These are phyloP conservation scores for Mandrillus leucophaeus DNA, from an alignment of 2,113 vertebrate species.

Conservation along the genomic window DNA sequence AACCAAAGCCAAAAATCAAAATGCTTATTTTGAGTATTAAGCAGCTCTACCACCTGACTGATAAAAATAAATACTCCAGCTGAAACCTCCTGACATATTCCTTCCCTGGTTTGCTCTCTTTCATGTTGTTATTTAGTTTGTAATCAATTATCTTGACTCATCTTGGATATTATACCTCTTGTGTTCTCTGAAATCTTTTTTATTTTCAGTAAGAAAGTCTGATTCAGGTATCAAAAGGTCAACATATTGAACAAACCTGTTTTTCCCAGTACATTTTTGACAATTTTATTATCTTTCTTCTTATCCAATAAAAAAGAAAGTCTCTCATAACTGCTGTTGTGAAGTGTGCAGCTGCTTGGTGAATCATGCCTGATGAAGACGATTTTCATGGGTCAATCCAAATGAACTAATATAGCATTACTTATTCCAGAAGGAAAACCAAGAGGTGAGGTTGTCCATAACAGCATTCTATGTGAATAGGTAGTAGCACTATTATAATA, in stretches of 20 bases:
- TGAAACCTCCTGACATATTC: not conserved
- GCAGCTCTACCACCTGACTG: not conserved
- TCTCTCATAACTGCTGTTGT: slow-evolving; percentile 10
- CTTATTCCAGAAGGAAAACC: slow-evolving; percentile 42
- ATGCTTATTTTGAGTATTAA: not conserved
- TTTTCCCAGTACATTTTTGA: slow-evolving; percentile 60
- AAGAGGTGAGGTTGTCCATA: not conserved
- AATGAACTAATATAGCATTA: slow-evolving; percentile 30
- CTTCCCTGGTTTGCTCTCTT: not conserved
- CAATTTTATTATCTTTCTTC: slow-evolving; percentile 76
- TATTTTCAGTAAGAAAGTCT: slow-evolving; percentile 34
- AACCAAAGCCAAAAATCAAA: slow-evolving; percentile 7
- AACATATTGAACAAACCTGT: slow-evolving; percentile 33
- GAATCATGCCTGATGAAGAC: slow-evolving; percentile 49
- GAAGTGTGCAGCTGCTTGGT: not conserved
- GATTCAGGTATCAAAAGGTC: slow-evolving; percentile 69
- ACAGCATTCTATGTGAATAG: not conserved
- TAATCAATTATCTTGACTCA: slow-evolving; percentile 57
- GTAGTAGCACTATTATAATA: not conserved
- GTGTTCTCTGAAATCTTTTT: slow-evolving; percentile 55
- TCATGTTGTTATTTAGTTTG: slow-evolving; percentile 33
- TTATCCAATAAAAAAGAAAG: slow-evolving; percentile 69
- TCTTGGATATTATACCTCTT: slow-evolving; percentile 29
- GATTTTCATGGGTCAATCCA: slow-evolving; percentile 5
- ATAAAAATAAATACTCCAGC: not conserved